These are phyloP conservation scores for Cyphotilapia sp. DNA, from an alignment of 2,113 vertebrate species.

Conservation along the genomic window DNA sequence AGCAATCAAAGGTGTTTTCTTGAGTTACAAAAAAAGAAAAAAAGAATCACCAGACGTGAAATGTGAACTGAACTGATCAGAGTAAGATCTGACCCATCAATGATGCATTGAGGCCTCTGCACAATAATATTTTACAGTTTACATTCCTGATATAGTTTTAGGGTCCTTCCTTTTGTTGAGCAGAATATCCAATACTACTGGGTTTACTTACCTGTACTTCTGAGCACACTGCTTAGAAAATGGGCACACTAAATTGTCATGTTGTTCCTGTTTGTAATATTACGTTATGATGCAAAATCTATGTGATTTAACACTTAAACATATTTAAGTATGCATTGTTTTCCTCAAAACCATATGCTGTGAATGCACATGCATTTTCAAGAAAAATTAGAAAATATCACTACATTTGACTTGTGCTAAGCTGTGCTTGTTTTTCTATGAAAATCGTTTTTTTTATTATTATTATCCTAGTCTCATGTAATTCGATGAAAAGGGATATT, in stretches of 20 bases:
- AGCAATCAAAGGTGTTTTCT: neutral
- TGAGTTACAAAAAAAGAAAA: neutral
- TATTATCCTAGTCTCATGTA: neutral
- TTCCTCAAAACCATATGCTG: neutral
- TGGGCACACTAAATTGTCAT: neutral
- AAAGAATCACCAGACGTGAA: neutral
- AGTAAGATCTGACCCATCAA: neutral
- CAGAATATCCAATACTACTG: neutral
- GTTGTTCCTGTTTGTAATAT: neutral
- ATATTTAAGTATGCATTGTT: neutral
- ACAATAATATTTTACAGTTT: neutral
- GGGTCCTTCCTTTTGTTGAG: neutral
- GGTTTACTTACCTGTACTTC: neutral
- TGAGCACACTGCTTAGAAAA: neutral
- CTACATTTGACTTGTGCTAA: neutral
- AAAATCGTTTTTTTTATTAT: neutral
- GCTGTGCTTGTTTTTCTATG: neutral
- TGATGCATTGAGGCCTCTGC: neutral
- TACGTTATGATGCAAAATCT: neutral
- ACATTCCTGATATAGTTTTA: neutral
- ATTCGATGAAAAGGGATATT: slow-evolving; percentile 13
- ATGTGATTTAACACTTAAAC: neutral
- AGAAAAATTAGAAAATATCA: neutral
- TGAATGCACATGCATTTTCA: neutral
- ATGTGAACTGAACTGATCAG: neutral